Evolutionary conservation across 2,113 vertebrate genomes (phyloP).

Genomic region (Panthera tigris): DNA sequence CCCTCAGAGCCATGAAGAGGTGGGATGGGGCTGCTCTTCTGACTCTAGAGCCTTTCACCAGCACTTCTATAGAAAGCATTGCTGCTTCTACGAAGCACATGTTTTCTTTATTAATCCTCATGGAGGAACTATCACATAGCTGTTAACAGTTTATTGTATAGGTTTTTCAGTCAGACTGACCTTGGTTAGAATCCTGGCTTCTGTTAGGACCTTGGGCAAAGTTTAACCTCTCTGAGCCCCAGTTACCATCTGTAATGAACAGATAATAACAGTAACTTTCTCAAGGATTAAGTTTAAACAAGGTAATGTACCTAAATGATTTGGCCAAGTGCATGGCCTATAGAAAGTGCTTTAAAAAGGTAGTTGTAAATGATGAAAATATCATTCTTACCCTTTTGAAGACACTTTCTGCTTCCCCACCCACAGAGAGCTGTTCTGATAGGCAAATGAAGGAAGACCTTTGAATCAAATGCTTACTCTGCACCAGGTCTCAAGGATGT

Average conservation of each 20-base stretch:
- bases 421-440: neutral
- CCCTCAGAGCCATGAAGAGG: neutral
- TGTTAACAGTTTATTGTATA: neutral
- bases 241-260: neutral
- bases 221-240: neutral
- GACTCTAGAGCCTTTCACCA: neutral
- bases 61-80: neutral
- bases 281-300: neutral
- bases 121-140: neutral
- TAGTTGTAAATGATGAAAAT: neutral
- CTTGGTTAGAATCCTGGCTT: slow-evolving; percentile 1
- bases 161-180: neutral
- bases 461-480: neutral
- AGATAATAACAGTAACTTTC: neutral
- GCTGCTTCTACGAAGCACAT: neutral
- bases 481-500: neutral
- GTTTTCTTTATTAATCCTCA: neutral
- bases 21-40: neutral
- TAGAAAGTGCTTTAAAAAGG: neutral
- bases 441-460: neutral
- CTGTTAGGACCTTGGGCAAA: neutral
- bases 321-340: neutral
- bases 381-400: neutral
- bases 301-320: neutral
- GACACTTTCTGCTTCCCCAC: neutral